These are phyloP conservation scores for Vipera latastei DNA, from an alignment of 2,797 vertebrate genomes.

Conservation along the genomic window DNA sequence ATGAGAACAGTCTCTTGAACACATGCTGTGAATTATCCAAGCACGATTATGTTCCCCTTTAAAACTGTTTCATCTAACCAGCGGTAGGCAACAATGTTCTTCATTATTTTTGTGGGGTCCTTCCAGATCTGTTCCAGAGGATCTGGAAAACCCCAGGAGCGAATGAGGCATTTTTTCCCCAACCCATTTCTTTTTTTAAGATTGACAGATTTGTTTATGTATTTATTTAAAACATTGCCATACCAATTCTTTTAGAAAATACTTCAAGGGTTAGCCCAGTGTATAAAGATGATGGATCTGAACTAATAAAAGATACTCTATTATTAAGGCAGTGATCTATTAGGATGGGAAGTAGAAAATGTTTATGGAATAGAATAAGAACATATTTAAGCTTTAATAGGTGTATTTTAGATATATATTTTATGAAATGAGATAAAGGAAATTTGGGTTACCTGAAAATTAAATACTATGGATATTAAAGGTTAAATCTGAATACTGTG, in stretches of 20 bases:
- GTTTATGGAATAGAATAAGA: no score
- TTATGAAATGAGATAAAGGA: no score
- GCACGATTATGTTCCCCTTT: neutral
- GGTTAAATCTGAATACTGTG: no score
- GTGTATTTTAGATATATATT: no score
- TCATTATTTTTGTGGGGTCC: neutral
- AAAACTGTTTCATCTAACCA: neutral
- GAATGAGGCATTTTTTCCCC: neutral
- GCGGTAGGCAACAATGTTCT: neutral
- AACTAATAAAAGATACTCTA: no score
- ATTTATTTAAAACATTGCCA: neutral
- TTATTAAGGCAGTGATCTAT: no score
- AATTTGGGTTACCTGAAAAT: no score
- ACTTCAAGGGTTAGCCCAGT: neutral
- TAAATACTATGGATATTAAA: no score
- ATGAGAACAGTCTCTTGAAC: neutral
- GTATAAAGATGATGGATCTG: no score
- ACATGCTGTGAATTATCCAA: neutral
- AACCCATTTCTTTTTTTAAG: neutral
- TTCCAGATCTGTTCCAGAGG: neutral
- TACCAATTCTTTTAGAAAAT: neutral
- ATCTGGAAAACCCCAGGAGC: neutral
- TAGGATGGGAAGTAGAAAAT: no score
- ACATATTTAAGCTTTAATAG: no score
- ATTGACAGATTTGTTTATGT: neutral